Base-by-base conservation (phyloP, 2,888 invertebrate species). In the Furcula furcula region DNA sequence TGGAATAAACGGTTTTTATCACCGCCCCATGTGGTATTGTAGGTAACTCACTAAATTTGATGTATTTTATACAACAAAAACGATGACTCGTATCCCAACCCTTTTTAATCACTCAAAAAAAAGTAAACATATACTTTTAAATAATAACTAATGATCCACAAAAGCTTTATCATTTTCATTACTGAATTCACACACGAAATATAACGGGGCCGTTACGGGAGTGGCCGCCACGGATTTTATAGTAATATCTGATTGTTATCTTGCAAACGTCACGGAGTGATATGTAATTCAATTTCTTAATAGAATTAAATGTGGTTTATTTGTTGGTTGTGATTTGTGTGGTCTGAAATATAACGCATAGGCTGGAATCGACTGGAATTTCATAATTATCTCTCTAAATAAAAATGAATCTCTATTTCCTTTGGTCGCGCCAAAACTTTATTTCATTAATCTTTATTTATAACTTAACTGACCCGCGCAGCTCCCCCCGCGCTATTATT, bases 261-360 rank as follows among this genome's bases (percentile, higher is more conserved):
- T 57, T 21, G 15, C 32, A 28, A 47, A 47, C 55, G 62, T 54
- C 62, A 57, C 60, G 57, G 66, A 64, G 67, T 36, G 59, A 40
- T 40, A 27, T 32, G 43, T 61, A 67, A 67, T 75, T 77, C 70
- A 79, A 75, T 78, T 68, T 39, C 46, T 43, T 79, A 79, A 80
- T 77, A 75, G 78, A 75, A 78, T 76, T 73, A 75, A 72, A 75
- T 75, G 76, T 60, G 34, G 18, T 34, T 41, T 31, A 36, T 43
- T 30, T 45, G 32, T 30, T 37, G 4, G 26, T 29, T 29, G 2
- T 43, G 3, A 18, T 9, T 21, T n/a, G 30, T 2, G 23, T 1
- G 12, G n/a, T n/a, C 18, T 21, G 16, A 12, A 21, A 9, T n/a
- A 10, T 11, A 14, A 16, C n/a, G n/a, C n/a, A n/a, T n/a, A n/a